Evolutionary conservation across 2,797 vertebrate genomes (phyloP).

Genomic region (Denticeps clupeoides): DNA sequence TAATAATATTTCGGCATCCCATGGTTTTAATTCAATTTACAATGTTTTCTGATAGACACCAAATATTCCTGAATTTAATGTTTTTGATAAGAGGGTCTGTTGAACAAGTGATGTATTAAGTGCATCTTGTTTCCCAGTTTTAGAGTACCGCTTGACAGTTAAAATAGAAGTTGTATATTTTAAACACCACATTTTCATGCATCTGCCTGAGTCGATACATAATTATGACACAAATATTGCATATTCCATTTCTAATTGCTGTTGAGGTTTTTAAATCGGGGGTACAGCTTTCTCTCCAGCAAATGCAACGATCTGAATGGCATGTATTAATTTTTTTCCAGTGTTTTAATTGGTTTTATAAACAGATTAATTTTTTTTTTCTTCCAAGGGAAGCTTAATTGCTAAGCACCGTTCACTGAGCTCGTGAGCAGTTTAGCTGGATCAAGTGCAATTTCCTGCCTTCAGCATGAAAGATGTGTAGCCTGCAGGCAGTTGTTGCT

Average conservation of each 20-base stretch:
- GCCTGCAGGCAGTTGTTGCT: constrained; percentile 29
- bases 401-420: constrained; percentile 56
- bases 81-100: no score
- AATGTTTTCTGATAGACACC: no score
- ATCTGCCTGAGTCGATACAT: constrained; percentile 44
- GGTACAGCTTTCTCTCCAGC: constrained; percentile 52
- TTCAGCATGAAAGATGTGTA: constrained; percentile 42
- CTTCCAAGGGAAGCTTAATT: constrained; percentile 61
- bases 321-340: constrained; percentile 45
- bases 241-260: constrained; percentile 48
- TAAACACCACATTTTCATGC: constrained; percentile 47
- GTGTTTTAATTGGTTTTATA: constrained; percentile 70
- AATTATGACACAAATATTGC: constrained; percentile 38
- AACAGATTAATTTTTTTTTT: constrained; percentile 72
- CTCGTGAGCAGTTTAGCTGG: constrained; percentile 61
- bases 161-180: background rate
- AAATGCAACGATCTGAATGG: constrained; percentile 54
- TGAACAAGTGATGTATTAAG: background rate
- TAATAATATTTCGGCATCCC: background rate
- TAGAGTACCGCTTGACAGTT: background rate
- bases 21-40: no score
- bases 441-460: constrained; percentile 57
- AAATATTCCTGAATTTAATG: no score
- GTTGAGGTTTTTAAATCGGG: constrained; percentile 56
- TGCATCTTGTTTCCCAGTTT: background rate